Evolutionary conservation across 2,113 vertebrate species (phyloP), one percentile per base, ranked within the genome.

Genomic region (Natator depressus): DNA sequence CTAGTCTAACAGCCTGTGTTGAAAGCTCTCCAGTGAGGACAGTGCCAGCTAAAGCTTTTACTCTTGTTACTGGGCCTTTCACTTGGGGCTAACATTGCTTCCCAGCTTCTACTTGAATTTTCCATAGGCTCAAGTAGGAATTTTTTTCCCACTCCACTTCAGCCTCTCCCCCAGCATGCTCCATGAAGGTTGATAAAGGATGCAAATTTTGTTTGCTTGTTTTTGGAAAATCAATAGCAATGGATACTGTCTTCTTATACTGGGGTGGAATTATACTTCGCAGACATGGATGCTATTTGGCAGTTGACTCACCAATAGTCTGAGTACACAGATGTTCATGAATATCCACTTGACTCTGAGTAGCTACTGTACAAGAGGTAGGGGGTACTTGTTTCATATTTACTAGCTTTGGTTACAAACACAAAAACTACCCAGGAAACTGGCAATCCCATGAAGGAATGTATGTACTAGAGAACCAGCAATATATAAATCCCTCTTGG

Each of bases 321-420:
- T 55, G 89, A 94, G 35, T 10, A 10, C n/a, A 93, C 90, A 42
- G 94, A 90, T 97, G 96, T 95, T 91, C 94, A 94, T 91, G 86
- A 95, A 57, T 69, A 87, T 53, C 47, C 50, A 91, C 54, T 65
- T 11, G 35, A 83, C 87, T 47, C 27, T 5, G 0, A 94, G 53
- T 16, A 4, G 75, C 42, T 78, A 47, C 42, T 27, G 9, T 72
- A 78, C 75, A 47, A 8, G 22, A 72, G 8, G 19, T 12, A 25
- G 3, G 16, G 14, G 31, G 2, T 65, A 35, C 65, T 38, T 72
- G n/a, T 47, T 78, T 78, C 75, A 8, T 27, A 47, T 47, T 27
- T 78, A 46, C 12, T 46, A 78, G 42, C 42, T 14, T 78, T 27
- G 42, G 24, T 47, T 47, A 78, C 22, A 46, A 46, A 78, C 47